phyloP scores from a whole-genome alignment of 2,113 vertebrate species.

The Chlorodrepanis virens region DNA sequence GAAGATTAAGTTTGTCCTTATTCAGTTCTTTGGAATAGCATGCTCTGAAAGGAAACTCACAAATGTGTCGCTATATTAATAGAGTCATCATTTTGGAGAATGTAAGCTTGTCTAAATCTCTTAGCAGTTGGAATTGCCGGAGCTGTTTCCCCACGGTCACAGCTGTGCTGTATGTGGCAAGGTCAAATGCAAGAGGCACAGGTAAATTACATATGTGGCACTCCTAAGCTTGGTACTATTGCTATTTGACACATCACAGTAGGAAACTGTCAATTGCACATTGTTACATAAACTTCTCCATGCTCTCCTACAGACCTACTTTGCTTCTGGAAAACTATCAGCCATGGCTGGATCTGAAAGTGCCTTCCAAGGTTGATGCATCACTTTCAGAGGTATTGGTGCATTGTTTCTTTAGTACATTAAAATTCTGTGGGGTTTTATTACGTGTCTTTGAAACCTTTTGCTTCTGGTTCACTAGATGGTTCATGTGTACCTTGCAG shows the following conservation, averaged over 20 bases:
- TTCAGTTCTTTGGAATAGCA: not conserved
- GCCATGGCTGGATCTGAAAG: conserved; percentile 92
- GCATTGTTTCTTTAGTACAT: not conserved
- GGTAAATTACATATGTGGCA: conserved; percentile 71
- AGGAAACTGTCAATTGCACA: not conserved
- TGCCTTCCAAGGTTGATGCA: conserved; percentile 91
- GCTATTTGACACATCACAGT: not conserved
- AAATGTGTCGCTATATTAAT: fast-evolving
- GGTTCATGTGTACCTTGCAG: not conserved
- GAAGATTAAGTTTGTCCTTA: not conserved
- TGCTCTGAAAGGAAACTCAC: not conserved
- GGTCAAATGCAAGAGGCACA: conserved; percentile 90
- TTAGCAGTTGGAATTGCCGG: conserved; percentile 80
- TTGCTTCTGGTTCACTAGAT: not conserved
- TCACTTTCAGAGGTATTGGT: conserved; percentile 89
- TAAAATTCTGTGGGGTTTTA: not conserved
- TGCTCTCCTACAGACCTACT: conserved; percentile 75
- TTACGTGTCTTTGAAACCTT: fast-evolving
- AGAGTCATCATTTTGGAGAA: not conserved
- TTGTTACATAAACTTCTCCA: not conserved
- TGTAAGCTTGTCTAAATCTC: not conserved
- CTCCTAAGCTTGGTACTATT: not conserved
- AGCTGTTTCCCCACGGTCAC: conserved; percentile 87
- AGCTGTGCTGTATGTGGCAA: conserved; percentile 95
- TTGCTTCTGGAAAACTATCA: conserved; percentile 94